Evolutionary conservation across 2,888 invertebrate species (phyloP).

Genomic region (Dolichomitus sp.): DNA sequence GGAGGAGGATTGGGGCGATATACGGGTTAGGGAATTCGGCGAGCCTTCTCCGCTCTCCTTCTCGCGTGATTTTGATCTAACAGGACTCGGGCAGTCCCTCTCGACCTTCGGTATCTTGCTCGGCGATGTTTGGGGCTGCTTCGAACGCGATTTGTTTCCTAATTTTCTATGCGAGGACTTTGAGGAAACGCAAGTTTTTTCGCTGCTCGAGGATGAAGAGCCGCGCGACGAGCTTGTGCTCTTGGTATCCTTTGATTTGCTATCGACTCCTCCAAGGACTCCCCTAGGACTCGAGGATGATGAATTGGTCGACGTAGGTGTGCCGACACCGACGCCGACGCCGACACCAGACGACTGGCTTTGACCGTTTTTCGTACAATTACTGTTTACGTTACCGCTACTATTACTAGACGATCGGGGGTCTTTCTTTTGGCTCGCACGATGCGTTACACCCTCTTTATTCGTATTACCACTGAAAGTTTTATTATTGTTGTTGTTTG

Average conservation of each 20-base stretch:
- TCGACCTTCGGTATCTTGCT: conserved; percentile 81
- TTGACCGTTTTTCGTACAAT: conserved; percentile 66
- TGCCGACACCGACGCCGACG: conserved; percentile 70
- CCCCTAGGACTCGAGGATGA: conserved; percentile 70
- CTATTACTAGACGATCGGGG: conserved; percentile 83
- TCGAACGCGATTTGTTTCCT: conserved; percentile 82
- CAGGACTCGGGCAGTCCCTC: conserved; percentile 76
- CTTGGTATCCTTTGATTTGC: conserved; percentile 78
- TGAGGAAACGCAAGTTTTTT: conserved; percentile 80
- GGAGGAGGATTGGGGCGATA: conserved; percentile 80
- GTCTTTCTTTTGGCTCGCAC: conserved; percentile 85
- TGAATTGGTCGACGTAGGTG: conserved; percentile 70
- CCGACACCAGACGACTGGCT: conserved; percentile 48
- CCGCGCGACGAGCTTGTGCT: conserved; percentile 68
- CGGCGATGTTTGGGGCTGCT: conserved; percentile 77
- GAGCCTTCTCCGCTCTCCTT: conserved; percentile 74
- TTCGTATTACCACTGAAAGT: conserved; percentile 82
- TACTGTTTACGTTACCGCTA: conserved; percentile 78
- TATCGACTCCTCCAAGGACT: conserved; percentile 72
- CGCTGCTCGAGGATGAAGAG: conserved; percentile 69
- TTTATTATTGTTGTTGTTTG: conserved; percentile 82
- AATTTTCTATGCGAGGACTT: conserved; percentile 83
- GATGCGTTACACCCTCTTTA: conserved; percentile 84
- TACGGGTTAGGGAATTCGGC: conserved; percentile 69
- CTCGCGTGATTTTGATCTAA: conserved; percentile 82